Evolutionary conservation across 2,888 invertebrate species (phyloP).

Genomic region (Urechis unicinctus): DNA sequence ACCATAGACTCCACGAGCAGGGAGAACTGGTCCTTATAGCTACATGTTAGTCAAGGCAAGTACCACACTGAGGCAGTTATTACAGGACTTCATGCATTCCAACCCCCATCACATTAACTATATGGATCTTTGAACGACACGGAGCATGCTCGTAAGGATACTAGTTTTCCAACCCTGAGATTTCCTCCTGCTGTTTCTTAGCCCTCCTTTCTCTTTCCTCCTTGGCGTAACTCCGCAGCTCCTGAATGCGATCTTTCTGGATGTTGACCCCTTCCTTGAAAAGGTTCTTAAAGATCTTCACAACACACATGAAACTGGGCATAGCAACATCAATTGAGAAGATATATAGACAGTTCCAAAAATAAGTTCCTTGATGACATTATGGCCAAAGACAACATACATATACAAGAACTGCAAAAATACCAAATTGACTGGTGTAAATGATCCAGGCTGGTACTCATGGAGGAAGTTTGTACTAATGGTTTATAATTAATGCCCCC

Average conservation of each 20-base stretch:
- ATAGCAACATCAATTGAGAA: no score
- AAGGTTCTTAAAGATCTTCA: slow-evolving; percentile 45
- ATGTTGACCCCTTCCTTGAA: slow-evolving; percentile 46
- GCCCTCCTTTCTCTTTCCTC: slow-evolving; percentile 39
- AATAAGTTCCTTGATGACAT: not conserved
- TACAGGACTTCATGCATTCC: no score
- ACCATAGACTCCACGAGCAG: slow-evolving; percentile 42
- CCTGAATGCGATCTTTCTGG: slow-evolving; percentile 44
- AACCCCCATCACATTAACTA: no score
- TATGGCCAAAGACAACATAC: not conserved
- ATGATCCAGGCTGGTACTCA: no score
- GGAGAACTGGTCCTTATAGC: slow-evolving; percentile 47
- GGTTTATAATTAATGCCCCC: no score
- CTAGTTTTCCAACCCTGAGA: slow-evolving; percentile 49
- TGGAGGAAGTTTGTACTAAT: no score
- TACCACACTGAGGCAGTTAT: not conserved
- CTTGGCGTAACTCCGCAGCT: slow-evolving; percentile 41
- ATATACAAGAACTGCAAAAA: not conserved
- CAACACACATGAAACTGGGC: slow-evolving; percentile 4
- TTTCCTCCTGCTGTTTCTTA: slow-evolving; percentile 36
- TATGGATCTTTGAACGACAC: not conserved
- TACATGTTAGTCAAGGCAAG: slow-evolving; percentile 13
- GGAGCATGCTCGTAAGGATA: slow-evolving; percentile 40
- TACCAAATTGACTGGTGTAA: not conserved
- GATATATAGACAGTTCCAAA: not conserved